Evolutionary conservation across 2,113 vertebrate species (phyloP), one percentile per base, ranked within the genome.

Genomic region (Xiphorhynchus elegans): DNA sequence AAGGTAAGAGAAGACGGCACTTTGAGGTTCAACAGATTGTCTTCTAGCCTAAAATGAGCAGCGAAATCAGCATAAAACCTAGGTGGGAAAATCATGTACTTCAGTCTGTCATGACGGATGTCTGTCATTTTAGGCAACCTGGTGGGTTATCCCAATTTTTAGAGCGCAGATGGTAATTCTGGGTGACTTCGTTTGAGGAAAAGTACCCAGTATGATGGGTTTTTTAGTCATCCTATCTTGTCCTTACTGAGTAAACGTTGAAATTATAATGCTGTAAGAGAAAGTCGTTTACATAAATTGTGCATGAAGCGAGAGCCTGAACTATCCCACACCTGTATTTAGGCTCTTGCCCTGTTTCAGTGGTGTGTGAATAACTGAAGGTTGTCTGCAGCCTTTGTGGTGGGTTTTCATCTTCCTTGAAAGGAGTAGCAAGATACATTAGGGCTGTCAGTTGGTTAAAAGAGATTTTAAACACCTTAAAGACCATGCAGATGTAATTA

Each of bases 21-120:
- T 91, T 62, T 59, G 94, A 96, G 96, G 95, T 85, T 96, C 95
- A 96, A 96, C 95, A 97, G 95, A 95, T 96, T 96, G 95, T 94
- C 84, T 95, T 67, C 95, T 35, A 92, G 89, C 91, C 93, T 75
- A 46, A 95, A 96, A 93, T 0, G 60, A 96, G 94, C 72, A 55
- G 83, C 47, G 24, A 84, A 95, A 97, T 95, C 94, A 94, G 89
- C 91, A 56, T 78, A 84, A 93, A 92, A 67, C 89, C 80, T 63
- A 6, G 55, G 18, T 42, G 93, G 80, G 82, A 72, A 96, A 89
- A 75, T 82, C 39, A 29, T 6, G 44, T 3, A 3, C 75, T 77
- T 66, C 56, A 58, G 37, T 68, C 66, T 64, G 64, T 46, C 40
- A 0, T 84, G 91, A 91, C 23, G 74, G 47, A 62, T 68, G 69